Base-by-base conservation (phyloP, 1,140 invertebrate genomes). In the Drosophila erecta region DNA sequence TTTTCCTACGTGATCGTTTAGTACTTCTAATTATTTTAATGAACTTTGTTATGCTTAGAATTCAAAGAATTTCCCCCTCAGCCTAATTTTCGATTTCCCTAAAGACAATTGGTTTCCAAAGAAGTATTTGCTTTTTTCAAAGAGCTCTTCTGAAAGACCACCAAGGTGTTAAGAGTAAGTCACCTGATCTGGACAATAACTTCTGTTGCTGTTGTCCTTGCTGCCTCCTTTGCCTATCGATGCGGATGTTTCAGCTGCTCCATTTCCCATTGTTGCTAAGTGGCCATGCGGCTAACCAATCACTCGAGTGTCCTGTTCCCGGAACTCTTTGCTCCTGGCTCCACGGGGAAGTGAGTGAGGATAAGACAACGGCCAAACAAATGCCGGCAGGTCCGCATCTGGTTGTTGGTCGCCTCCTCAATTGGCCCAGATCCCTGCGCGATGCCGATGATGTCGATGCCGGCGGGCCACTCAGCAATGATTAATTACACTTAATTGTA, bases 401-500 rank as follows among this genome's bases (percentile, higher is more conserved):
- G 59, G 59, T 49, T 73, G 55, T 59, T 67, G 62, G 66, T 58
- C 69, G 70, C 69, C 72, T 78, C 69, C 72, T 78, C 61, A 70
- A 69, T 69, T 57, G 66, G 66, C 64, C 51, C 38, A 14, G 51
- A 40, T 12, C 30, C 49, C 27, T n/a, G 17, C 37, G 61, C 61
- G 66, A 71, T 54, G 59, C 61, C 61, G 66, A 71, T 54, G 59
- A 62, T 35, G 43, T 55, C 64, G 64, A 70, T 70, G 67, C 67
- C 67, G 67, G n/a, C 43, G 43, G 67, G 67, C 67, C 67, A 71
- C 67, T 71, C 83, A 87, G 61, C 69, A 72, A 79, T 89, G 84
- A 89, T 89, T 89, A 89, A 89, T 89, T 89, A 89, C 79, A 77
- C 69, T 80, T 89, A 89, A 89, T 89, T 89, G 84, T 84, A 80